These are phyloP conservation scores for Tetanocera ferruginea DNA, from an alignment of 2,888 invertebrate genomes.

Conservation along the genomic window DNA sequence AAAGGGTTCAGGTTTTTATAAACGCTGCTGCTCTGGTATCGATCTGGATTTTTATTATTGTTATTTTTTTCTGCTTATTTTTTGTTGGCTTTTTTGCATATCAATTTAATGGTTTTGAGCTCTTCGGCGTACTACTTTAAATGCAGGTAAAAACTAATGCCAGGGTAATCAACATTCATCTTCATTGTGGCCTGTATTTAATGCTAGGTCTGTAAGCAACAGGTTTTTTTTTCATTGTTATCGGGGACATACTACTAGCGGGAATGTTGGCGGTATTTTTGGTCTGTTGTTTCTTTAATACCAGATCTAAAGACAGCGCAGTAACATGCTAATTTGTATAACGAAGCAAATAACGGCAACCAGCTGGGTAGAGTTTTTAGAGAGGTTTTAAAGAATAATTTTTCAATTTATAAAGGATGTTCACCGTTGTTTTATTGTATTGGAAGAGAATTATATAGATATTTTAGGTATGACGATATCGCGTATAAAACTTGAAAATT, in stretches of 20 bases:
- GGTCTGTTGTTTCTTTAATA: too few species aligned
- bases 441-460: too few species aligned
- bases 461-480: too few species aligned
- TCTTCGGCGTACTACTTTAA: neutral
- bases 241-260: neutral
- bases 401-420: too few species aligned
- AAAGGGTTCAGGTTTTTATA: conserved; percentile 10
- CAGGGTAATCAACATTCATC: conserved; percentile 15
- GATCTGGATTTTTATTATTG: neutral
- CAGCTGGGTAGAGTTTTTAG: too few species aligned
- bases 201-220: conserved; percentile 7
- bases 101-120: conserved; percentile 29
- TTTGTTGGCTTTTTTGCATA: conserved; percentile 19
- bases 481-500: too few species aligned
- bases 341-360: too few species aligned
- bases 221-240: neutral
- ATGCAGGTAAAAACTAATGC: conserved; percentile 25
- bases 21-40: neutral
- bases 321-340: too few species aligned
- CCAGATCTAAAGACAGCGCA: too few species aligned
- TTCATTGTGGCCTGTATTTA: conserved; percentile 23
- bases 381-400: too few species aligned
- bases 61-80: neutral
- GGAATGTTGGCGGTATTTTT: neutral
- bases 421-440: too few species aligned